Base-by-base conservation (phyloP, 2,888 invertebrate species). In the Callinectes sapidus region DNA sequence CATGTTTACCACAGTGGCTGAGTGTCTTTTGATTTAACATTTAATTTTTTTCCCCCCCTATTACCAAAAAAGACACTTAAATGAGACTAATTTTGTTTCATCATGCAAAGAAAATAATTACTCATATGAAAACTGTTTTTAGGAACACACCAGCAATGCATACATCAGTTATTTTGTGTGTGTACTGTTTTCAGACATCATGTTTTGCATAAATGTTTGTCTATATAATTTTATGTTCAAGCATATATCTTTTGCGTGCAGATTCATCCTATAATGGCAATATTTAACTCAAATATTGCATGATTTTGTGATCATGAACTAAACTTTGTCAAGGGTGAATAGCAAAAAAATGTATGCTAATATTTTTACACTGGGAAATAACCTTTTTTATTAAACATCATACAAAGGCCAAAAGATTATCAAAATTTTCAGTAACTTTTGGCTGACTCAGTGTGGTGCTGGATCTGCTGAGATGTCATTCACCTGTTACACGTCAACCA, bases 281-380 rank as follows among this genome's bases (percentile, higher is more conserved):
- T 35, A 81, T 16, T 81, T 81, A 35, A 81, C 81, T 71, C 71
- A 81, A 18, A 13, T 35, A 81, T 35, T 81, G 81, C 81, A 81
- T 81, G 81, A 81, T 14, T 71, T 81, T 81, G 71, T 71, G 71
- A 28, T 71, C 18, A 18, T 81, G 32, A 10, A 81, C 81, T 81
- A 81, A 35, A 81, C 35, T 81, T 13, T 71, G 35, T 28, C 35
- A 35, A 81, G 32, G 77, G 32, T 32, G 28, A 35, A 81, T 81
- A 81, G 77, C 77, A 81, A 81, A 13, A 23, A 81, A 1, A 32
- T 81, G 77, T 81, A 6, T 81, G 77, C 77, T 32, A 28, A 81
- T 81, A 32, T 32, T 35, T 23, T 71, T 71, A 6, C 23, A 16
- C 23, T 35, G 77, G 32, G 77, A 16, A 81, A 81, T 32, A 81